Conservation (phyloP, 2,113 vertebrate species). For the Raphicerus campestris region DNA sequence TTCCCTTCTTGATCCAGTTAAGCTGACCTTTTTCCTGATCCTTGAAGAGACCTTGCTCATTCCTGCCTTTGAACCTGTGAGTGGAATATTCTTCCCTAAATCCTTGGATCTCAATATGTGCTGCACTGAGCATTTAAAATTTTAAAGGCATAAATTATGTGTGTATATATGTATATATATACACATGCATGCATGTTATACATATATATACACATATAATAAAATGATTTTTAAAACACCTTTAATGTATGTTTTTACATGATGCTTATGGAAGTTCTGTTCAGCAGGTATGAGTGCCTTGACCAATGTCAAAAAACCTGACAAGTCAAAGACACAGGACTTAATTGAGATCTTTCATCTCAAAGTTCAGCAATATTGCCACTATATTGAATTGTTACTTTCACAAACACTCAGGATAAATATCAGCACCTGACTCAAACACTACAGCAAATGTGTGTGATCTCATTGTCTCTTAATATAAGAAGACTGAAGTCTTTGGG, state of each 20-base stretch:
- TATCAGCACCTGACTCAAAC: background rate
- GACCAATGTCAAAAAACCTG: background rate
- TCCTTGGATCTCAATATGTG: background rate
- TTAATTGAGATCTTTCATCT: background rate
- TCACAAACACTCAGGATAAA: background rate
- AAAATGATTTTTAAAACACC: background rate
- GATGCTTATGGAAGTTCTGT: background rate
- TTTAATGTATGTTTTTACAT: background rate
- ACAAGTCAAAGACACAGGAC: background rate
- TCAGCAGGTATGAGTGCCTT: background rate
- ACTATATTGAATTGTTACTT: background rate
- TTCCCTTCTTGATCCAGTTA: background rate
- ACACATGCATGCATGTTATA: background rate
- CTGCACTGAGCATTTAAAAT: background rate
- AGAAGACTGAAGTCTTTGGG: background rate
- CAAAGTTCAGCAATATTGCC: background rate
- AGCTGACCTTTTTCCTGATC: background rate
- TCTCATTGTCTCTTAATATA: background rate
- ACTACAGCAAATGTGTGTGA: background rate
- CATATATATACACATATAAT: background rate
- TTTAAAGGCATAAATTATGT: background rate
- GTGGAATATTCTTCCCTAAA: background rate
- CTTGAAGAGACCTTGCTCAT: background rate
- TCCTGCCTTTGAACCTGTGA: background rate
- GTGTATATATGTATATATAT: fast-evolving